These are phyloP conservation scores for Holacanthella duospinosa DNA, from an alignment of 2,888 invertebrate species.

Conservation along the genomic window DNA sequence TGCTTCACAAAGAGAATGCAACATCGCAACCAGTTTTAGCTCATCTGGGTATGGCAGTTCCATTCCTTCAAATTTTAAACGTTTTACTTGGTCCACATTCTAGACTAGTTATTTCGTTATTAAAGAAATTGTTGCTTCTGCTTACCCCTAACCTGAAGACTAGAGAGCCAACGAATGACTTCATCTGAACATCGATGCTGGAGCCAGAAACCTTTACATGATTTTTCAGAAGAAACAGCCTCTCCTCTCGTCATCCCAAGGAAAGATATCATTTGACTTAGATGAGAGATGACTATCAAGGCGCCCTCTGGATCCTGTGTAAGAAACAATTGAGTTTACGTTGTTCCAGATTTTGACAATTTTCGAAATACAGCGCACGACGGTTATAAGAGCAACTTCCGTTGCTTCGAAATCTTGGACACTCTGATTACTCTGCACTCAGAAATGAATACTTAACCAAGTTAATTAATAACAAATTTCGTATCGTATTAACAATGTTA, in stretches of 20 bases:
- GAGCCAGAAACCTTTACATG: conserved; percentile 34
- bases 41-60: conserved; percentile 30
- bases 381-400: too few species aligned
- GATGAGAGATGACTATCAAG: conserved; percentile 30
- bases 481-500: too few species aligned
- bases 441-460: too few species aligned
- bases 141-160: conserved; percentile 23
- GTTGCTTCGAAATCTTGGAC: too few species aligned
- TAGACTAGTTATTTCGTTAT: neutral
- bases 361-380: too few species aligned
- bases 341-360: too few species aligned
- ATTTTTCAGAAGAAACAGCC: conserved; percentile 13
- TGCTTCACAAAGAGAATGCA: conserved; percentile 32
- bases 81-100: neutral
- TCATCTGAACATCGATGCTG: conserved; percentile 31
- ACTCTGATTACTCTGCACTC: too few species aligned
- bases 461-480: too few species aligned
- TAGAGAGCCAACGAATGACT: conserved; percentile 32
- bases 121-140: neutral
- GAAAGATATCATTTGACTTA: conserved; percentile 34
- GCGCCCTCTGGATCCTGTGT: conserved; percentile 27
- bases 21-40: conserved; percentile 27
- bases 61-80: conserved; percentile 20
- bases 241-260: conserved; percentile 26
- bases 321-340: neutral